phyloP scores from a whole-genome alignment of 1,140 invertebrate genomes.

The Diplogasteroides magnus region DNA sequence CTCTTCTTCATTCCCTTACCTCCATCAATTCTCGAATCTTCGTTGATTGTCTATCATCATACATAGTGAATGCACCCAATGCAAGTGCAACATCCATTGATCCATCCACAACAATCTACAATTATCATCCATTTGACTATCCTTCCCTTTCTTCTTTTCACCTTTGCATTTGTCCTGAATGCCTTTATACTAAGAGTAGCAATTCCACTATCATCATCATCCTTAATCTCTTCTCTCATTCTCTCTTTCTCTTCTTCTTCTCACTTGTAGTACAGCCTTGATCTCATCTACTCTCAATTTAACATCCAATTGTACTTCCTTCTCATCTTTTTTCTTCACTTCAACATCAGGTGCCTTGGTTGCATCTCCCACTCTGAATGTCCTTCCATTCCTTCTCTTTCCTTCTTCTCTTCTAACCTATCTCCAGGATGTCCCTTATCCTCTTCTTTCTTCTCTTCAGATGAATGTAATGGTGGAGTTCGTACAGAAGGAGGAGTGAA shows the following conservation, averaged over 20 bases:
- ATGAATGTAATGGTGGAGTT: conserved; percentile 7
- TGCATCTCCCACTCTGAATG: neutral
- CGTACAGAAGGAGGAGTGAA: neutral
- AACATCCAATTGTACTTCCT: neutral
- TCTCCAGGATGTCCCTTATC: neutral
- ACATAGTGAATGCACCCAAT: conserved; percentile 48
- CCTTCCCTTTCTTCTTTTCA: neutral
- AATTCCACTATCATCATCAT: neutral
- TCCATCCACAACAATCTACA: conserved; percentile 32
- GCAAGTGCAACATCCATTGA: conserved; percentile 37
- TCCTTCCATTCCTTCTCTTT: conserved; percentile 6
- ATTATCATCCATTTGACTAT: neutral
- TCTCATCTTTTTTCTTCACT: conserved; percentile 2
- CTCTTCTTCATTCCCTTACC: neutral
- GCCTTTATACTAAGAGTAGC: neutral
- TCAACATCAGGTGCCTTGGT: no score
- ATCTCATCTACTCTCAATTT: neutral
- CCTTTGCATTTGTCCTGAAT: neutral
- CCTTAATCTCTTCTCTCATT: no score
- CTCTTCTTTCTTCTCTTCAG: conserved; percentile 1
- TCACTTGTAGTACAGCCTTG: neutral
- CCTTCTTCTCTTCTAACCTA: neutral
- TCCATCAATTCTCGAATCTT: conserved; percentile 43
- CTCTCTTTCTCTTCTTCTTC: no score
- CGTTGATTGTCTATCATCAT: conserved; percentile 45